These are phyloP conservation scores for Apodemus speciosus DNA, from an alignment of 2,113 vertebrate genomes.

Conservation along the genomic window DNA sequence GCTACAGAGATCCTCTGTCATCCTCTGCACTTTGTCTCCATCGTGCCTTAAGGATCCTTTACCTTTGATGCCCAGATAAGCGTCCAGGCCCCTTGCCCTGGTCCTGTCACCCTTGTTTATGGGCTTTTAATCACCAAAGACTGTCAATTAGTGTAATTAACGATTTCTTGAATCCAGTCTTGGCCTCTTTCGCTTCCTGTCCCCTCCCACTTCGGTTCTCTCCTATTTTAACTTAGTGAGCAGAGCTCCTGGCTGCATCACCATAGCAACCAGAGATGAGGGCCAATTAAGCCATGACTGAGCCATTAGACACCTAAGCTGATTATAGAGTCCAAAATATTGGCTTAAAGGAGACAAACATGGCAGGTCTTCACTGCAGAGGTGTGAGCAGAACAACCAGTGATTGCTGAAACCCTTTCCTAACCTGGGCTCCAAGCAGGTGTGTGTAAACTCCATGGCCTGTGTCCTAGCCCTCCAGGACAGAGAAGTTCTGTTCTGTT, in stretches of 20 bases:
- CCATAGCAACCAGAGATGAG: constrained; percentile 62
- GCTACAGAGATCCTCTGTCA: background rate
- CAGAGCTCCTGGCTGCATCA: constrained; percentile 41
- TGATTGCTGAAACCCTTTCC: background rate
- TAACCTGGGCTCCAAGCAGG: too few species aligned
- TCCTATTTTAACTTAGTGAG: constrained; percentile 42
- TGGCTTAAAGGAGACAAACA: constrained; percentile 19
- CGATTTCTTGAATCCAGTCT: background rate
- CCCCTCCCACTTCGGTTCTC: background rate
- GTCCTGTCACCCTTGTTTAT: background rate
- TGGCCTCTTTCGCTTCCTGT: background rate
- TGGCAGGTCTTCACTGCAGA: background rate
- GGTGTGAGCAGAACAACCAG: background rate
- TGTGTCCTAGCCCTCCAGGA: background rate
- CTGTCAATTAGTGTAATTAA: constrained; percentile 56
- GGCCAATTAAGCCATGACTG: constrained; percentile 52
- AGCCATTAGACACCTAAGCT: constrained; percentile 59
- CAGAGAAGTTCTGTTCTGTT: background rate
- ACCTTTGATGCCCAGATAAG: background rate
- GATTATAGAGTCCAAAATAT: constrained; percentile 54
- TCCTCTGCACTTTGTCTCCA: background rate
- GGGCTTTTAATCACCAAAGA: constrained; percentile 22
- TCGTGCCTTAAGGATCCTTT: background rate
- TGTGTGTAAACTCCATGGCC: background rate
- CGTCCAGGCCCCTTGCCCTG: background rate